Base-by-base conservation (phyloP, 1,140 invertebrate genomes). In the Anastatus disparis region DNA sequence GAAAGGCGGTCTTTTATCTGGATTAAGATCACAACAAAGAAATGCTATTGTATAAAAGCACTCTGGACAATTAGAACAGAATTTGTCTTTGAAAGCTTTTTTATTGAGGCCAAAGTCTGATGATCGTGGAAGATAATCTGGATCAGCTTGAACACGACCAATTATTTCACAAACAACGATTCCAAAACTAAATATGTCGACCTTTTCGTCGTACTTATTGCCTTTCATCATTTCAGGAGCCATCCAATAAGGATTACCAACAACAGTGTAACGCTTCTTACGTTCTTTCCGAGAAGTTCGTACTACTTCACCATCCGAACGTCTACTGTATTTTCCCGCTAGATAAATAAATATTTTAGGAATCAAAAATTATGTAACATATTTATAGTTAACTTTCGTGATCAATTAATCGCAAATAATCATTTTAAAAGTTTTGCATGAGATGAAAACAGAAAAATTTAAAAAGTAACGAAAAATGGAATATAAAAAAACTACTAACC, bases 221-320 rank as follows among this genome's bases (percentile, higher is more conserved):
- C 95, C 96, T 82, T 94, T 95, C 91, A 99, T 95, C 93, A 97
- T 97, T 85, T 99, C 97, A 6, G 97, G 97, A 0, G 97, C 96
- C 96, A 98, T 99, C 96, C 95, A 98, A 82, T 97, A 98, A 7
- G 96, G 96, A 87, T 97, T 97, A 0, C 96, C 96, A 0, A 98
- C 95, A 22, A 96, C 93, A 50, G 91, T 93, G 75, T 91, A 92
- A 22, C 91, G 79, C 76, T 92, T 92, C 71, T 91, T 91, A 8
- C 91, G 82, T 72, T 92, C 91, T 73, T 88, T 82, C 75, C 87
- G 80, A 71, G 85, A 78, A 66, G 81, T 73, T 68, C 80, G 74
- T 3, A 64, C 69, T 3, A 64, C 68, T 46, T 85, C 84, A 9
- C 81, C 81, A 6, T 82, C 79, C 12, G 80, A 73, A 53, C 82